phyloP scores from a whole-genome alignment of 2,888 invertebrate species.

The Parnassius glacialis region DNA sequence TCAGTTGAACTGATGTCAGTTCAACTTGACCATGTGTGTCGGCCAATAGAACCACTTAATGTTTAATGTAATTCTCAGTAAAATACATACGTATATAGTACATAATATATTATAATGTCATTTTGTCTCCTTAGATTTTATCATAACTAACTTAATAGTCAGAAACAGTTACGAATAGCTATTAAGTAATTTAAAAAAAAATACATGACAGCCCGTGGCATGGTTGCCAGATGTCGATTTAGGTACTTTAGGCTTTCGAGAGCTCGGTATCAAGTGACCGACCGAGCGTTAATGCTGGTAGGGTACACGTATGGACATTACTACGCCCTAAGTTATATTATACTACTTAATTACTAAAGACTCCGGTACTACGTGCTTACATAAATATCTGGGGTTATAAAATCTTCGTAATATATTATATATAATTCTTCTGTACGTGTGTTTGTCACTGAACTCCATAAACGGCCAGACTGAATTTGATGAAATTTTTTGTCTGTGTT shows the following conservation, averaged over 20 bases:
- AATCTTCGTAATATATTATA: not conserved
- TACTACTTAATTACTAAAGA: no score
- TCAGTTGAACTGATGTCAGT: no score
- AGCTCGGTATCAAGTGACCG: slow-evolving; percentile 16
- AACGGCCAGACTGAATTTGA: no score
- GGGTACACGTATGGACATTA: not conserved
- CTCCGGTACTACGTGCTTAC: not conserved
- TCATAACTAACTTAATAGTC: not conserved
- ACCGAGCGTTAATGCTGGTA: not conserved
- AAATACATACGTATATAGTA: no score
- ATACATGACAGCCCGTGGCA: slow-evolving; percentile 25
- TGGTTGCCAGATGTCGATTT: slow-evolving; percentile 39
- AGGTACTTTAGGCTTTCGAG: slow-evolving; percentile 14
- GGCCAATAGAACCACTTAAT: no score
- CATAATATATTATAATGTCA: not conserved
- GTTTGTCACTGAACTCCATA: no score
- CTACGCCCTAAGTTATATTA: not conserved
- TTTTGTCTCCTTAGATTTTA: not conserved
- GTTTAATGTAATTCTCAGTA: no score
- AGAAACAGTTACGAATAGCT: not conserved
- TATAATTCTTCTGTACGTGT: no score
- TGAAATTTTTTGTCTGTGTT: no score
- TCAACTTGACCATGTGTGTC: no score
- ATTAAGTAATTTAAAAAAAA: slow-evolving; percentile 15
- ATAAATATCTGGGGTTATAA: not conserved